Base-by-base conservation (phyloP, 2,113 vertebrate species). In the Zingel zingel region DNA sequence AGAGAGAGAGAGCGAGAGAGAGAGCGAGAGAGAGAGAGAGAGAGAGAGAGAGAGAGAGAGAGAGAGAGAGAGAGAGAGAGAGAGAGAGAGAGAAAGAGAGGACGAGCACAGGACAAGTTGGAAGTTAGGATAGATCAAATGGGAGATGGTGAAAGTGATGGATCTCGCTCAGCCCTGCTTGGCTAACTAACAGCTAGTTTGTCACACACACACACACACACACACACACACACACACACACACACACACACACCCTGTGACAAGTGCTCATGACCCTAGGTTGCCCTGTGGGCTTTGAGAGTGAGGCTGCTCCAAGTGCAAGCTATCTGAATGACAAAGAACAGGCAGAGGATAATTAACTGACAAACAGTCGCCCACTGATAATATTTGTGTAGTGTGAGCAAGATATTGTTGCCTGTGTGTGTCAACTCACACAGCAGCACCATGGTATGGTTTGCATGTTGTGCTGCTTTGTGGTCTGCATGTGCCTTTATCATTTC, bases 121-220 rank as follows among this genome's bases (percentile, higher is more conserved):
- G 80, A 82, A 68, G 81, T 66, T 30, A 74, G 82, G 47, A 75
- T 7, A 11, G 51, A 54, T 79, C 84, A 72, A 89, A 85, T 61
- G 84, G 82, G 63, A 84, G 82, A 77, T 18, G 61, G 79, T 84
- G 74, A 59, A 82, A 89, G 68, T 79, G 82, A 85, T 82, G 80
- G 68, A 78, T 84, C 58, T 51, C 59, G 48, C 72, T 69, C 54
- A 48, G 77, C 53, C 5, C 58, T 82, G 79, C 59, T 81, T 50
- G 83, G 81, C 85, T 82, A 81, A 84, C 77, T 76, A 57, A 86
- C 84, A 86, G 10, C 71, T 83, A 70, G 3, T 65, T 84, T 67
- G 74, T 39, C 45, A 23, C 64, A 53, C 62, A 45, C 61, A 48
- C 63, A 53, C 25, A 39, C 63, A 48, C 8, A 61, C 27, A 21